Evolutionary conservation across 2,888 invertebrate species (phyloP).

Genomic region (Piscicola geometra): DNA sequence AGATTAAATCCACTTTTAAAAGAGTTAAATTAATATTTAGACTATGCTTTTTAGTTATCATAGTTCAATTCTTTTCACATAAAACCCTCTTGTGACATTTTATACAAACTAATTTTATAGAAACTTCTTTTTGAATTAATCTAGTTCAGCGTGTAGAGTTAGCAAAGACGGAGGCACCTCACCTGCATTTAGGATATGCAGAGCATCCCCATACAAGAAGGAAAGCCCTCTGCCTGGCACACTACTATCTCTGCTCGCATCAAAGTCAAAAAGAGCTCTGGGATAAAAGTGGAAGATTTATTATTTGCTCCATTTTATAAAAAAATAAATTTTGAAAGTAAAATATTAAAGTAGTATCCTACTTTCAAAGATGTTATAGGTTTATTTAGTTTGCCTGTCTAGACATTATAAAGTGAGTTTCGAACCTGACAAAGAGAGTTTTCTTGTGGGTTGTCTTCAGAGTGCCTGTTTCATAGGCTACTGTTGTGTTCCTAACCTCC

Average conservation of each 20-base stretch:
- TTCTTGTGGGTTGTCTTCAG: constrained; percentile 90
- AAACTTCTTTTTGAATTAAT: too few species aligned
- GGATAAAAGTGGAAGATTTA: background rate
- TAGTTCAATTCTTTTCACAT: too few species aligned
- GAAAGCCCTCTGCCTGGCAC: constrained; percentile 69
- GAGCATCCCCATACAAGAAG: constrained; percentile 93
- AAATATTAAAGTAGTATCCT: background rate
- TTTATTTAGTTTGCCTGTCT: too few species aligned
- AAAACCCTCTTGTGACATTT: too few species aligned
- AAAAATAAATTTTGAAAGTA: background rate
- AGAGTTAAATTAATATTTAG: too few species aligned
- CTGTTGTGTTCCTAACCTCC: background rate
- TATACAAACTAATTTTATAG: too few species aligned
- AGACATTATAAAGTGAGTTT: too few species aligned
- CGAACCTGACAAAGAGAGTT: constrained; percentile 89
- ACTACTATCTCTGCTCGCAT: constrained; percentile 26
- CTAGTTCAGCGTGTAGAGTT: too few species aligned
- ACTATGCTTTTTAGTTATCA: too few species aligned
- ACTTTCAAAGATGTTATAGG: too few species aligned
- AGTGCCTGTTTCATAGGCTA: constrained; percentile 29
- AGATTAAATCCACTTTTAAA: too few species aligned
- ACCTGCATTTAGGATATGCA: constrained; percentile 90
- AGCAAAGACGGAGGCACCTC: too few species aligned
- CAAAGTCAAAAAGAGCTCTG: constrained; percentile 35
- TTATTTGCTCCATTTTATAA: background rate